phyloP scores from a whole-genome alignment of 2,113 vertebrate genomes.

The Microcebus jonahi region DNA sequence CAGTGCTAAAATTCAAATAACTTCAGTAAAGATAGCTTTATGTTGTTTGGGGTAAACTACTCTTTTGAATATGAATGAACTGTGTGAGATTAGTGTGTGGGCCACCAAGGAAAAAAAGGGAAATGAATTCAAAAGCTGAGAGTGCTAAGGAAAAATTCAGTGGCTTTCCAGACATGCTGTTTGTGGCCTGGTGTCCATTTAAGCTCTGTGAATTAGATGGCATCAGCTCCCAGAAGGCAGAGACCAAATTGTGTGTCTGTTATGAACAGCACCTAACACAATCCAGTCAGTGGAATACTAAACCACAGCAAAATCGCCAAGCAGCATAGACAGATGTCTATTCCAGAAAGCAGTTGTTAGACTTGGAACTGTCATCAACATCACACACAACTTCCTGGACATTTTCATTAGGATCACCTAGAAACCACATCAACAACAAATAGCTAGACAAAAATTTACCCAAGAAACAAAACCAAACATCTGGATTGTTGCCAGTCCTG shows the following conservation, averaged over 20 bases:
- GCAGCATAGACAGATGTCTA: slow-evolving; percentile 23
- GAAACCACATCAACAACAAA: slow-evolving; percentile 43
- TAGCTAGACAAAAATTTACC: not conserved
- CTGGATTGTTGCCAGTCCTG: not conserved
- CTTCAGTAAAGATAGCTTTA: not conserved
- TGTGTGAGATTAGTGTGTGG: not conserved
- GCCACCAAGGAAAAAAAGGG: not conserved
- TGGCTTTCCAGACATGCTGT: not conserved
- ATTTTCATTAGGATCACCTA: slow-evolving; percentile 67
- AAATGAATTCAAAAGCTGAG: not conserved
- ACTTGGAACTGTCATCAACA: slow-evolving; percentile 44
- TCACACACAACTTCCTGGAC: slow-evolving; percentile 24
- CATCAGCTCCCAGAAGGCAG: not conserved
- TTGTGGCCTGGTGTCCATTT: not conserved
- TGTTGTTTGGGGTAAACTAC: not conserved
- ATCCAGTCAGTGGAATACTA: not conserved
- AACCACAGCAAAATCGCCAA: slow-evolving; percentile 34
- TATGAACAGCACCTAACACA: not conserved
- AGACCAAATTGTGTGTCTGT: not conserved
- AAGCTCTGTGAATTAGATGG: not conserved
- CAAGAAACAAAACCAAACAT: not conserved
- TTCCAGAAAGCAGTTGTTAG: slow-evolving; percentile 27
- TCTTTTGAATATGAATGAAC: not conserved
- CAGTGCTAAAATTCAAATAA: not conserved
- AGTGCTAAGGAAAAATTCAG: not conserved